Base-by-base conservation (phyloP, 1,140 invertebrate genomes). In the Cotesia chilonis region DNA sequence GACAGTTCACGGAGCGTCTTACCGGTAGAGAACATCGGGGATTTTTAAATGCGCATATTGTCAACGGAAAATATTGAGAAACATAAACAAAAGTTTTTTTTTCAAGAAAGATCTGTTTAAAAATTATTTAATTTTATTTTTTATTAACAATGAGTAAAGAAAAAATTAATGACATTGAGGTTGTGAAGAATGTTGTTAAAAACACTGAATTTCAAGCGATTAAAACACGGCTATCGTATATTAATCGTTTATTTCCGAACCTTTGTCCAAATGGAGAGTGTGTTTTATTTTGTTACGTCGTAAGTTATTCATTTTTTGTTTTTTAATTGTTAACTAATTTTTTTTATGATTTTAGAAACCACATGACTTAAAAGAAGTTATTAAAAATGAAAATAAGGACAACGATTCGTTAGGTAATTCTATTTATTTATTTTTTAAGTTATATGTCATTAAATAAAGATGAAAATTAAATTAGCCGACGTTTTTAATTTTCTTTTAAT, bases 171-270 rank as follows among this genome's bases (percentile, higher is more conserved):
- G 64, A 67, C 52, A 35, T 67, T 5, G 41, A 35, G 12, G 0
- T 17, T 4, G 14, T 67, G 14, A 12, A 20, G 4, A 28, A 52
- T 6, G 5, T 67, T 6, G 35, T 67, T 5, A 5, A 28, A 47
- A 20, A 17, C 1, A 38, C n/a, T 67, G 14, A 28, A 17, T 52
- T 52, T 28, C 20, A 14, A 6, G 64, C 14, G 1, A 37, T 51
- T n/a, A 67, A 72, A 55, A 47, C 57, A n/a, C 20, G 17, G 35
- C 55, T 76, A n/a, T 75, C 76, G 0, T 78, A 71, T 28, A 51
- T 79, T 2, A 17, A 66, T 20, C 68, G 71, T 69, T 6, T 79
- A 52, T 79, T 79, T 64, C 73, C 76, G 0, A 35, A 78, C 7
- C 68, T 76, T 47, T 57, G 60, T 1, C 20, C 65, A 9, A 12